Base-by-base conservation (phyloP, 2,797 vertebrate species). In the Ceryle rudis region DNA sequence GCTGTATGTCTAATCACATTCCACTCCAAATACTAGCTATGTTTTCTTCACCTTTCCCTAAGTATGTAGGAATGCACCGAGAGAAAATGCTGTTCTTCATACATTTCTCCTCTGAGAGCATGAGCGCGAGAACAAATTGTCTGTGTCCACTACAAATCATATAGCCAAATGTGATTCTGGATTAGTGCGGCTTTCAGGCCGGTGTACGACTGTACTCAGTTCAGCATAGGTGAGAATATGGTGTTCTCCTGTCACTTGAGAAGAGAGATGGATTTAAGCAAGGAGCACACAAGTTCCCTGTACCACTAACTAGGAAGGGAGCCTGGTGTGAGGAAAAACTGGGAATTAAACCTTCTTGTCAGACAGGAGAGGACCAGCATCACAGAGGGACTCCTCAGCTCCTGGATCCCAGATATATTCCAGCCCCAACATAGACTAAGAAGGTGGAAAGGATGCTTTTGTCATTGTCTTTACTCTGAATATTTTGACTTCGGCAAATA, bases 161-260 rank as follows among this genome's bases (percentile, higher is more conserved):
- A 6, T 19, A 44, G 3, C 72, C 58, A 31, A 71, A 39, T 31
- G 39, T 0, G 0, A 10, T 47, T 69, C 33, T 87, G 49, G 31
- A 39, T 46, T 46, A 41, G 22, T 22, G 19, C 9, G 21, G 26
- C 14, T 86, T 58, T 42, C 29, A 14, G 33, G 12, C 10, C 1
- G 1, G 6, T 23, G 5, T 42, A 39, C 42, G 49, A 15, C 17
- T 37, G 12, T 23, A 39, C 8, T 26, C 26, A 16, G 47, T 72
- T 71, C 47, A 49, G 19, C 23, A 6, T 12, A 28, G 44, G 20
- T n/a, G 42, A 60, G 39, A n/a, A n/a, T 49, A 44, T 0, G 0
- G 19, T n/a, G 9, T 58, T 84, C 17, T 16, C 58, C 28, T 72
- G 33, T 23, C 9, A 5, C 37, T 35, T 44, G 41, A 46, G 29